These are phyloP conservation scores for Aradophagus sp. DNA, from an alignment of 1,140 invertebrate genomes.

Conservation along the genomic window DNA sequence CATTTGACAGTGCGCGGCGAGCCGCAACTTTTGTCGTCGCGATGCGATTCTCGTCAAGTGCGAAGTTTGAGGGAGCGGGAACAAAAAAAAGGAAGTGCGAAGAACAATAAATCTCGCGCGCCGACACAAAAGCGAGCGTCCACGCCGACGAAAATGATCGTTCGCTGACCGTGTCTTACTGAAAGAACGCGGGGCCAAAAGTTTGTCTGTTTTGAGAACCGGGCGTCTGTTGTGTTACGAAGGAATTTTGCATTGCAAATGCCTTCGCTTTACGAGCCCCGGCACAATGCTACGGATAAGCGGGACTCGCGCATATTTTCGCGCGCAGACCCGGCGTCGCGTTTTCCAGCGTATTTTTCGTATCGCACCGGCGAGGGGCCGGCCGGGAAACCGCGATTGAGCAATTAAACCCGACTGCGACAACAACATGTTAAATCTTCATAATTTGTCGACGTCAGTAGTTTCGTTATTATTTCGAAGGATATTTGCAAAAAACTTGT, in stretches of 20 bases:
- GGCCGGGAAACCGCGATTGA: too few species aligned
- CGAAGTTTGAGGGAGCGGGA: too few species aligned
- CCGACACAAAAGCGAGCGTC: constrained; percentile 25
- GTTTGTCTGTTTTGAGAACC: constrained; percentile 41
- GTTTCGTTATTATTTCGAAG: too few species aligned
- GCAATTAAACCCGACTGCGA: background rate
- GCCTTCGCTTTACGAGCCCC: constrained; percentile 55
- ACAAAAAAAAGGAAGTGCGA: too few species aligned
- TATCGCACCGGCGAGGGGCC: background rate
- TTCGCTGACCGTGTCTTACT: constrained; percentile 24
- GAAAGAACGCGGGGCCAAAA: constrained; percentile 24
- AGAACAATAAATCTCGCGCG: constrained; percentile 22
- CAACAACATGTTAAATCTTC: too few species aligned
- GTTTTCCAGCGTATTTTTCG: background rate
- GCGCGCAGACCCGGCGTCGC: constrained; percentile 5
- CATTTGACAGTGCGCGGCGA: too few species aligned
- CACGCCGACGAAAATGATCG: constrained; percentile 34
- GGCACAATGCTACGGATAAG: constrained; percentile 51
- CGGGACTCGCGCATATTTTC: constrained; percentile 49
- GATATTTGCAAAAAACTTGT: too few species aligned
- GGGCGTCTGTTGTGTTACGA: constrained; percentile 21
- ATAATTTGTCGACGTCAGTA: too few species aligned
- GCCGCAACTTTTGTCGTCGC: too few species aligned
- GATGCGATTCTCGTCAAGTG: too few species aligned
- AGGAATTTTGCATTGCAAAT: constrained; percentile 62